Evolutionary conservation across 1,140 invertebrate genomes (phyloP).

Genomic region (Wiebesia pumilae): DNA sequence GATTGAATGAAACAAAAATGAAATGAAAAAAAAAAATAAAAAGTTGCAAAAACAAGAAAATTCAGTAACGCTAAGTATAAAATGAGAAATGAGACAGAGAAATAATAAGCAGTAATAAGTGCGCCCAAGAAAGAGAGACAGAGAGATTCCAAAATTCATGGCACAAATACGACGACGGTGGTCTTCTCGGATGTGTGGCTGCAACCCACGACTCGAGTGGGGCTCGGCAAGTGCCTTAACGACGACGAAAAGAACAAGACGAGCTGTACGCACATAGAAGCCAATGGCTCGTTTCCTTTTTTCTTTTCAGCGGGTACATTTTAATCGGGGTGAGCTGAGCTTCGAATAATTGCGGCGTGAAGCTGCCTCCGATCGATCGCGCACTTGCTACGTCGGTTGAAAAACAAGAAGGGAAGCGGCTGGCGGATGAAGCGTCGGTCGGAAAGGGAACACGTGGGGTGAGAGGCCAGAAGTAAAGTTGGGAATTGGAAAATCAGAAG

Average conservation of each 20-base stretch:
- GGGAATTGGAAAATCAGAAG: conserved; percentile 18
- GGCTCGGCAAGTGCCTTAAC: not conserved
- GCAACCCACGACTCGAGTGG: not conserved
- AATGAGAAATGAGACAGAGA: not conserved
- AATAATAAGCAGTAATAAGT: conserved; percentile 46
- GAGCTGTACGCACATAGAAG: not conserved
- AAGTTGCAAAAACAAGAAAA: not conserved
- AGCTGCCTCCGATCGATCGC: not conserved
- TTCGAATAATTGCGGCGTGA: not conserved
- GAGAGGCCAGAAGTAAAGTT: not conserved
- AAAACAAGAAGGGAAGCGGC: not conserved
- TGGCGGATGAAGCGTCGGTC: too few species aligned
- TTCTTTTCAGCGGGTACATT: conserved; percentile 27
- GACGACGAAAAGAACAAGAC: not conserved
- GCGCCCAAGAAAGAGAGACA: conserved; percentile 7
- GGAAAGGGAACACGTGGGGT: not conserved
- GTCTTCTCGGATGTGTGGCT: conserved; percentile 27
- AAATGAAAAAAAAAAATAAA: not conserved
- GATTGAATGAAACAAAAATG: not conserved
- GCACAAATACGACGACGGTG: conserved; percentile 53
- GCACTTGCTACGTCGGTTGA: not conserved
- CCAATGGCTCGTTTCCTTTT: not conserved
- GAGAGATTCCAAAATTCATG: conserved; percentile 55
- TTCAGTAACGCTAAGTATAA: not conserved
- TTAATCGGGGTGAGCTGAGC: not conserved